Evolutionary conservation across 1,140 invertebrate species (phyloP).

Genomic region (Diprion similis): DNA sequence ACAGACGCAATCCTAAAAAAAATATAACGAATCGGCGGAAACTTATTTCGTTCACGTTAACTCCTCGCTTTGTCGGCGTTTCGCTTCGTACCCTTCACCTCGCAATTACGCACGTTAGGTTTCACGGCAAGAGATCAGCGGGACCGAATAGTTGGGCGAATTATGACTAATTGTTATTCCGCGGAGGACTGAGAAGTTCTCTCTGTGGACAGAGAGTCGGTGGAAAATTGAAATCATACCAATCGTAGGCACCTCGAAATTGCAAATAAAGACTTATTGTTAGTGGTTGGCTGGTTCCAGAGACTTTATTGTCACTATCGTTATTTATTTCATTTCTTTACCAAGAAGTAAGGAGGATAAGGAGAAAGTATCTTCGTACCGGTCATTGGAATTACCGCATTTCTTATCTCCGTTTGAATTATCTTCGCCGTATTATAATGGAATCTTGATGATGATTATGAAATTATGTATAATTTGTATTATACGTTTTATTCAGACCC

Average conservation of each 20-base stretch:
- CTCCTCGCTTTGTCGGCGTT: neutral
- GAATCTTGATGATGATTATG: too few species aligned
- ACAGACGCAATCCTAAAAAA: too few species aligned
- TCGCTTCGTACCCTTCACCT: neutral
- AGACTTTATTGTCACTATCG: too few species aligned
- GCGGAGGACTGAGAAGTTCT: neutral
- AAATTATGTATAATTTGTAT: too few species aligned
- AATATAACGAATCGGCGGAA: neutral
- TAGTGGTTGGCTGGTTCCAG: too few species aligned
- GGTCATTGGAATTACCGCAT: neutral
- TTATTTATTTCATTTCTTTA: too few species aligned
- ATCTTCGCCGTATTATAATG: neutral
- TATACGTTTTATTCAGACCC: too few species aligned
- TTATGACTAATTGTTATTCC: conserved; percentile 8
- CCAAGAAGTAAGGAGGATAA: too few species aligned
- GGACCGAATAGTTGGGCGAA: neutral
- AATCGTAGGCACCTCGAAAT: too few species aligned
- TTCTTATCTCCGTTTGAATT: neutral
- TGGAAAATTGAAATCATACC: too few species aligned
- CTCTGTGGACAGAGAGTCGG: conserved; percentile 14
- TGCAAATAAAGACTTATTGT: too few species aligned
- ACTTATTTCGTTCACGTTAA: neutral
- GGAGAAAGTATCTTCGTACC: too few species aligned
- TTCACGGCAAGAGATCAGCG: conserved; percentile 25
- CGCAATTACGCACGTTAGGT: neutral